Percentiles rank a stretch among this genome's conserved stretches.
Conservation (phyloP, 2,888 invertebrate genomes). For the Harpalus rufipes region DNA sequence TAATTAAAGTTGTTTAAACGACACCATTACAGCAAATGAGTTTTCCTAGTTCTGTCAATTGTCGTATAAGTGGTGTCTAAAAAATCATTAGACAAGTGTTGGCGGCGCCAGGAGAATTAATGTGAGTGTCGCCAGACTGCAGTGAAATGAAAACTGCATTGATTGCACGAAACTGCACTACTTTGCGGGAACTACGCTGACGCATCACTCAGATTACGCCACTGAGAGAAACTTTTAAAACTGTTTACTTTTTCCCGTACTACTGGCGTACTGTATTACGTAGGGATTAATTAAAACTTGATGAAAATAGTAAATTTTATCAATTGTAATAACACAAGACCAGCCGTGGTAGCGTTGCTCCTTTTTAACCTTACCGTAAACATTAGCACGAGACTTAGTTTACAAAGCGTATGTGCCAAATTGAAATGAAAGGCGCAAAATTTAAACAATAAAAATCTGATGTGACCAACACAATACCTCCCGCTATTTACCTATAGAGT, state of each 20-base stretch:
- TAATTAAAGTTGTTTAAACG: slow-evolving; percentile 26
- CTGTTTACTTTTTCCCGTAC: background rate
- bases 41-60: slow-evolving; percentile 37
- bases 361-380: too few relatives aligned
- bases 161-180: background rate
- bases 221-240: background rate
- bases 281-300: background rate
- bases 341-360: too few relatives aligned
- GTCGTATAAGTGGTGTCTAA: slow-evolving; percentile 36
- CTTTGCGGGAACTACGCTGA: background rate
- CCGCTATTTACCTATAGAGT: too few relatives aligned
- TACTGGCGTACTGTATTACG: background rate
- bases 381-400: too few relatives aligned
- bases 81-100: slow-evolving; percentile 41
- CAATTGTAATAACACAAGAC: too few relatives aligned
- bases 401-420: too few relatives aligned
- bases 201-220: slow-evolving; percentile 16
- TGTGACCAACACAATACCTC: too few relatives aligned
- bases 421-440: too few relatives aligned
- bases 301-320: background rate
- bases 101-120: slow-evolving; percentile 41
- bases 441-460: too few relatives aligned
- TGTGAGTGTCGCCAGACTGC: slow-evolving; percentile 31
- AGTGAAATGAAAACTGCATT: background rate
- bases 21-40: slow-evolving; percentile 21